These are phyloP conservation scores for Indicator maculatus DNA, from an alignment of 2,113 vertebrate species.

Conservation along the genomic window DNA sequence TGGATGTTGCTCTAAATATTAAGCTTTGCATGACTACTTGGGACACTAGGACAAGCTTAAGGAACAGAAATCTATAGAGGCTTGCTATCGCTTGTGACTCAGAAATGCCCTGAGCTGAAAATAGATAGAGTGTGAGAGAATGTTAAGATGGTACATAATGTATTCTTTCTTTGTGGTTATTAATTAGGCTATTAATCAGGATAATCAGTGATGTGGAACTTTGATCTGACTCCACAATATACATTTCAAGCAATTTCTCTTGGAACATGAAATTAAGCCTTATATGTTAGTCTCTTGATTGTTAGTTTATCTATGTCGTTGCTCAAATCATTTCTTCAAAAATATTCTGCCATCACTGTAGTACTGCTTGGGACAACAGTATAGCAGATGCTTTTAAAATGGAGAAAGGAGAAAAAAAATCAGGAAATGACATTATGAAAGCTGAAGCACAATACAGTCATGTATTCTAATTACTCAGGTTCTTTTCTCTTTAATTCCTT, in stretches of 20 bases:
- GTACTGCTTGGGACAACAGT: neutral
- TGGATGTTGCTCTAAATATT: neutral
- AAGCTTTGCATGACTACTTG: neutral
- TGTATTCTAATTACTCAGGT: neutral
- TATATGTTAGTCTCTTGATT: neutral
- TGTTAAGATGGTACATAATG: neutral
- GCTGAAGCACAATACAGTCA: neutral
- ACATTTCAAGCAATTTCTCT: neutral
- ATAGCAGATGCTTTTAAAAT: neutral
- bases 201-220: neutral
- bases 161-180: neutral
- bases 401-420: neutral
- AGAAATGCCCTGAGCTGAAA: neutral
- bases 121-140: neutral
- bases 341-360: neutral
- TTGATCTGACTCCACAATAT: neutral
- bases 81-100: neutral
- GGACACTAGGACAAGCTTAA: neutral
- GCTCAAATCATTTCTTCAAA: neutral
- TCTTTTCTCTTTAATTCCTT: constrained; percentile 10
- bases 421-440: neutral
- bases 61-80: neutral
- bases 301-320: neutral
- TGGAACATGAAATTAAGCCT: neutral
- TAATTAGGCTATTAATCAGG: neutral